Base-by-base conservation (phyloP, 1,140 invertebrate species). In the Protaetia brevitarsis region DNA sequence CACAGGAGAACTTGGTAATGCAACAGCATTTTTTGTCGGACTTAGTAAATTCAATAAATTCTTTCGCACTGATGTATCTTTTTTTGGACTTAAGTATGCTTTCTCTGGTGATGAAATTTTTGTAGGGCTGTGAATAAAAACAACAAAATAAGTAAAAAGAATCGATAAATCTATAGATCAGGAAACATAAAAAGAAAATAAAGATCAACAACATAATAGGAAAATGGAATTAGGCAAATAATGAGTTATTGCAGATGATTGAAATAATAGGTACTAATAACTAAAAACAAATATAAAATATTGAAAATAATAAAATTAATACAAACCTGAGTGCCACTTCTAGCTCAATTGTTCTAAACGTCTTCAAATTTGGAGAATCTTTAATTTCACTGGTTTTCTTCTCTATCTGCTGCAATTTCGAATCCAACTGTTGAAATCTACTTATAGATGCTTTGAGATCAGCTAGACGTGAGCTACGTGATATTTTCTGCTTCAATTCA, bases 291-390 rank as follows among this genome's bases (percentile, higher is more conserved):
- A 41, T 41, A 41, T n/a, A 5, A 11, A n/a, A n/a, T n/a, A n/a
- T n/a, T n/a, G n/a, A n/a, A n/a, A n/a, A n/a, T n/a, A n/a, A n/a
- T n/a, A n/a, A n/a, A n/a, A n/a, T n/a, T n/a, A n/a, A n/a, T 59
- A 60, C 29, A 23, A 11, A 36, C 88, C 89, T 91, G 62, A 83
- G 76, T 57, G 87, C 83, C 70, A 92, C 82, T 81, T 90, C 88
- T 70, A 92, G 76, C 76, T 91, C 83, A 74, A 92, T 88, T 19
- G 84, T 84, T 63, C 88, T 84, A 71, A 91, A 91, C 72, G 86
- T 84, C 72, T 87, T 86, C 0, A 90, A 81, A 64, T 86, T 83
- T 11, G 83, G 73, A 69, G 69, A 68, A 29, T 69, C 66, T 66
- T 70, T 45, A 13, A 72, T 78, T 61, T 80, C 73, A 4, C 28